Base-by-base conservation (phyloP, 2,113 vertebrate genomes). In the Monopterus albus region DNA sequence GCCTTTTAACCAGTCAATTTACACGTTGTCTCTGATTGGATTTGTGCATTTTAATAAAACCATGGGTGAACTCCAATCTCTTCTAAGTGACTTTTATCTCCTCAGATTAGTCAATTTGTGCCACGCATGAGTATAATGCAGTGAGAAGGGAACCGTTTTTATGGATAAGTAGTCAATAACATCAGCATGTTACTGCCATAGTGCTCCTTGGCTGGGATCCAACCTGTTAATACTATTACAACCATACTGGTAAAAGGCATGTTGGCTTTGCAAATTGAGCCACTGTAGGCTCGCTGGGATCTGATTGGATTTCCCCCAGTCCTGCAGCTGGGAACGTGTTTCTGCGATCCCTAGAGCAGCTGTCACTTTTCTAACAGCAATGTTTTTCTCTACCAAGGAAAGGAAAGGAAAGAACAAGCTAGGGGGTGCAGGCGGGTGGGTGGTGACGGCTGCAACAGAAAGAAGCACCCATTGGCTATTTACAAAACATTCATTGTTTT, bases 401-500 rank as follows among this genome's bases (percentile, higher is more conserved):
- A 76, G 73, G 38, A 65, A 42, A 63, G 83, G 77, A 79, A 46
- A 73, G 70, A 82, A 72, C 46, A 28, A 71, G 28, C 52, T 18
- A 63, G 50, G 17, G 36, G 12, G 45, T 1, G 2, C 2, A 5
- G 5, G 0, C 5, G 5, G 8, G n/a, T 10, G 64, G 15, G 39
- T 29, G 61, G 36, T n/a, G n/a, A n/a, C n/a, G n/a, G n/a, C n/a
- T n/a, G n/a, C n/a, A n/a, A n/a, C n/a, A n/a, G 50, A 79, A 84
- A 81, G 74, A 81, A 73, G 70, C 83, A 72, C 82, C 87, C 80
- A 62, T n/a, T 62, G 82, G 88, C 85, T 92, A 90, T 93, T 92
- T 89, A 90, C 88, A 87, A 89, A 91, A 88, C 89, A 87, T 78
- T 81, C 70, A 84, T 89, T 93, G 88, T 92, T 91, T 92, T 88